Conservation (phyloP, 2,113 vertebrate species). For the Ginglymostoma cirratum region DNA sequence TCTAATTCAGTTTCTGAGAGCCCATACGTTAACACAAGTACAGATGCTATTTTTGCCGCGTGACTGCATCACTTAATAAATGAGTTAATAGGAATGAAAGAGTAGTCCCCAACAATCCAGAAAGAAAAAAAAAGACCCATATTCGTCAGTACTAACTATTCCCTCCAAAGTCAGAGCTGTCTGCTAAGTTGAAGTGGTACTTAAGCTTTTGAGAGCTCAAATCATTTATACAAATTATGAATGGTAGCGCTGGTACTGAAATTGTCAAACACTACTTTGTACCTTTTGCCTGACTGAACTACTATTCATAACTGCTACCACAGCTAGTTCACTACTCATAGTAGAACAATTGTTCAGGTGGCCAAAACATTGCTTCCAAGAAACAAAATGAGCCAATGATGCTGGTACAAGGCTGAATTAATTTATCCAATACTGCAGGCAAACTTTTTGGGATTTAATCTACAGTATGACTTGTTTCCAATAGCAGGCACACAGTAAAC, state of each 20-base stretch:
- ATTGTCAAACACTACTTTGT: background rate
- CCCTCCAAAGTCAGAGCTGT: background rate
- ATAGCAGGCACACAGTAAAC: background rate
- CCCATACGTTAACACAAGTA: too few species aligned
- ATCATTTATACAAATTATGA: background rate
- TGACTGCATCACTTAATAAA: too few species aligned
- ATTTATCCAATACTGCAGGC: background rate
- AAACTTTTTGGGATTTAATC: background rate
- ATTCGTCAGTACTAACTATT: background rate
- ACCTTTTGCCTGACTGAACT: background rate
- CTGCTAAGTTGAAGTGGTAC: background rate
- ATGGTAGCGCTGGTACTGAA: background rate
- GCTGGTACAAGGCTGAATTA: background rate
- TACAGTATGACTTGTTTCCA: background rate
- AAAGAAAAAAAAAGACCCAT: too few species aligned
- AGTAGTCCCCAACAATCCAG: too few species aligned
- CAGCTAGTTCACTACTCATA: background rate
- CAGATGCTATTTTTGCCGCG: too few species aligned
- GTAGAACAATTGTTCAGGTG: background rate
- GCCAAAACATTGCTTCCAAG: background rate
- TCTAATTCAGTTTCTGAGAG: too few species aligned
- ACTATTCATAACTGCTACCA: background rate
- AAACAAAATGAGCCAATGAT: background rate
- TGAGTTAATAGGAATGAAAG: too few species aligned
- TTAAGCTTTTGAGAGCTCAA: background rate